Evolutionary conservation across 2,113 vertebrate species (phyloP), one percentile per base, ranked within the genome.

Genomic region (Patagioenas fasciata): DNA sequence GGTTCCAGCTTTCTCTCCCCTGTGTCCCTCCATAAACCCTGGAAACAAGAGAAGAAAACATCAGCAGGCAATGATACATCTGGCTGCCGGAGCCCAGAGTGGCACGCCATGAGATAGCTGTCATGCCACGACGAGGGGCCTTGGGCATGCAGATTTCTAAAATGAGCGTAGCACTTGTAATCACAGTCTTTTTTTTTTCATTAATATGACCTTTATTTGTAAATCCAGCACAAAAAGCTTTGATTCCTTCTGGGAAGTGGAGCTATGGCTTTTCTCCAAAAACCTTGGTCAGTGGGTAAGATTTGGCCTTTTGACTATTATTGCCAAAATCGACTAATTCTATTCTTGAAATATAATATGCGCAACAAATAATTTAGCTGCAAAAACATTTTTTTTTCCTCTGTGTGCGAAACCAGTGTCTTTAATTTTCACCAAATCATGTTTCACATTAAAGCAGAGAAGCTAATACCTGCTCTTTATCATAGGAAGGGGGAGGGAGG

Each of bases 381-480:
- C 10, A 61, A 50, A 44, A 61, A 13, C 5, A 0, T 38, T 34
- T 74, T 79, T 79, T 75, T 71, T n/a, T 19, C 44, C 44, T 50
- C 54, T 84, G 34, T 13, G 20, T 80, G 47, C 32, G 89, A 93
- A 88, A 8, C 40, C 42, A 82, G 17, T 86, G 66, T 58, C 42
- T 85, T 80, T 78, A 85, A 61, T 92, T 97, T 96, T 60, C 38
- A 77, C 48, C 74, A 96, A 90, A 38, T 38, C 44, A 31, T 50
- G 23, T 56, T 88, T 62, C 32, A 23, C 73, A 58, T 82, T 80
- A 93, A 88, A 93, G 14, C 32, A 65, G 89, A 96, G 65, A 72
- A 96, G 69, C 38, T 4, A 97, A 71, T 93, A 64, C 57, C 92
- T 94, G 87, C 7, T 95, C 51, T 97, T 95, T 95, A 70, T 94